A percentile compares a stretch with the other conserved stretches of the same genome.
phyloP scores from a whole-genome alignment of 2,888 invertebrate species.

The Elaeidobius kamerunicus region DNA sequence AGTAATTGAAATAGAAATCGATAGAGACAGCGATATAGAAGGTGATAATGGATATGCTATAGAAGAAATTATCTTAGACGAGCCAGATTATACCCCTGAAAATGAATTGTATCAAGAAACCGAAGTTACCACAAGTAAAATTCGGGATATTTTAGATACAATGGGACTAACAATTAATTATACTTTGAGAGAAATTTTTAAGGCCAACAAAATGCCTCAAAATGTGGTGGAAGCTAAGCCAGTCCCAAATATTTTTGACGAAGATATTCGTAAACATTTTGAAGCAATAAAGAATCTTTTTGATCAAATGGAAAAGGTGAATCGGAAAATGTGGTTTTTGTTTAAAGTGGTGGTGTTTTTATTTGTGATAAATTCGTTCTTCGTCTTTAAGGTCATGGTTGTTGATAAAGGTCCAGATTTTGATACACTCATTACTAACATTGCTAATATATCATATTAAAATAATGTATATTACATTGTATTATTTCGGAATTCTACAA shows the following conservation, averaged over 20 bases:
- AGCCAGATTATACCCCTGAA: too few relatives aligned
- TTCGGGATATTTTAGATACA: conserved; percentile 20
- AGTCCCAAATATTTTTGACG: not conserved
- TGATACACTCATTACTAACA: not conserved
- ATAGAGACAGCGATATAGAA: not conserved
- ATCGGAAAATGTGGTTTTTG: conserved; percentile 38
- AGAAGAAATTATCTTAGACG: conserved; percentile 4
- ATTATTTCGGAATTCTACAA: too few relatives aligned
- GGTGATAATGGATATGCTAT: not conserved
- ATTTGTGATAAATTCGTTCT: conserved; percentile 36
- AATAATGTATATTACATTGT: too few relatives aligned
- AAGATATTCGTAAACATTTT: conserved; percentile 1
- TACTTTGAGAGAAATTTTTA: conserved; percentile 18
- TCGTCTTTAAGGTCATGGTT: conserved; percentile 36
- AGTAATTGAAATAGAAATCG: conserved; percentile 14
- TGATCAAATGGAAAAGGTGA: conserved; percentile 27
- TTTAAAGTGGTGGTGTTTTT: conserved; percentile 38
- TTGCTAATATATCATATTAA: conserved; percentile 5
- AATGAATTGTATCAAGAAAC: not conserved
- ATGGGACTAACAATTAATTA: conserved; percentile 22
- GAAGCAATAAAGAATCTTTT: conserved; percentile 8
- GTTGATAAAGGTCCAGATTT: conserved; percentile 9
- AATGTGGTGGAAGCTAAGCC: not conserved
- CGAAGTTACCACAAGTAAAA: conserved; percentile 9
- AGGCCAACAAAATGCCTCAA: conserved; percentile 2